Evolutionary conservation across 2,888 invertebrate genomes (phyloP).

Genomic region (Molorchus minor): DNA sequence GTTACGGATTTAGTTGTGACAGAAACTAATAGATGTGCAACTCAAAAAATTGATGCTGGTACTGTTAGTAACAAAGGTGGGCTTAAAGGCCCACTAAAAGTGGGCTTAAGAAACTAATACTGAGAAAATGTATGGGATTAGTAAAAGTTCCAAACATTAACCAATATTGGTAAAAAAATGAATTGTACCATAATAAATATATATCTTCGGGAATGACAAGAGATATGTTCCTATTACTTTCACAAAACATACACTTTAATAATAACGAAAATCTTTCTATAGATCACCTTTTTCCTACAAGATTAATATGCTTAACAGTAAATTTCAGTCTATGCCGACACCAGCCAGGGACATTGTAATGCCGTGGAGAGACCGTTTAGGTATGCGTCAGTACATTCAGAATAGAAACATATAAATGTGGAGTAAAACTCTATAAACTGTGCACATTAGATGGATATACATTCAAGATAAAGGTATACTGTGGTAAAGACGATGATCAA

Average conservation of each 20-base stretch:
- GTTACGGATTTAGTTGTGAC: no score
- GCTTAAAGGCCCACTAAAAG: no score
- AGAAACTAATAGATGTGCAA: no score
- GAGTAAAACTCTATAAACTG: constrained; percentile 27
- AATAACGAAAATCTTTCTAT: neutral
- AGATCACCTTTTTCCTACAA: neutral
- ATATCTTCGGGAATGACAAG: neutral
- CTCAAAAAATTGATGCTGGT: no score
- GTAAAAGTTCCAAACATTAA: no score
- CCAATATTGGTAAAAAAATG: no score
- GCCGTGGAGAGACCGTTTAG: neutral
- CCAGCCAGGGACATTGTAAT: neutral
- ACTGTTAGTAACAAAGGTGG: no score
- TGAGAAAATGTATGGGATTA: no score
- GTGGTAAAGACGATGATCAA: constrained; percentile 20
- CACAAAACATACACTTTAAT: neutral
- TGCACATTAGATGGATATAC: constrained; percentile 30
- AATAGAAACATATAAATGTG: neutral
- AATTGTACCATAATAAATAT: no score
- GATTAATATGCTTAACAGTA: neutral
- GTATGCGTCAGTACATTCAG: neutral
- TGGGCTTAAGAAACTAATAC: no score
- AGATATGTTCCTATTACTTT: neutral
- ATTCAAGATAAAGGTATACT: constrained; percentile 22
- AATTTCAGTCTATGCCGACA: neutral